These are phyloP conservation scores for Pseudorectes ferrugineus DNA, from an alignment of 2,113 vertebrate species.

Conservation along the genomic window DNA sequence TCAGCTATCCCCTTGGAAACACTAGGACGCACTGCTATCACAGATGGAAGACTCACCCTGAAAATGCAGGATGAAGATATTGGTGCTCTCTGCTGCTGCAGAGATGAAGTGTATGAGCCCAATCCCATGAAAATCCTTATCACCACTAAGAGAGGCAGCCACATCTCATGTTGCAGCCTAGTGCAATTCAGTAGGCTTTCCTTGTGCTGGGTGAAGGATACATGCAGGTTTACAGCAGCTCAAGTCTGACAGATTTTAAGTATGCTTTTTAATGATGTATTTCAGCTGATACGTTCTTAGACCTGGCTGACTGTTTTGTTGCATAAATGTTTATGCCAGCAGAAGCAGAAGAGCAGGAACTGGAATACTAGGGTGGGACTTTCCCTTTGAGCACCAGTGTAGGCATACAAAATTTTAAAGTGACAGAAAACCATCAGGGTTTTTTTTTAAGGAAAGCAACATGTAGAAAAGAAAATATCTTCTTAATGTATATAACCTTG, in stretches of 20 bases:
- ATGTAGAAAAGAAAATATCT: neutral
- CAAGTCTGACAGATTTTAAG: neutral
- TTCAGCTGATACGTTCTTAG: neutral
- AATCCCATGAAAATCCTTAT: neutral
- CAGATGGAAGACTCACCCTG: neutral
- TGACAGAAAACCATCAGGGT: accelerated
- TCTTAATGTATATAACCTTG: neutral
- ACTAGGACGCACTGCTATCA: neutral
- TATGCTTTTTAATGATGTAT: neutral
- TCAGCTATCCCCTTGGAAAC: neutral
- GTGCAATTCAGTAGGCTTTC: neutral
- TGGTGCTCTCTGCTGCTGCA: neutral
- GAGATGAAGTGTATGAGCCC: neutral
- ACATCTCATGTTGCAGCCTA: neutral
- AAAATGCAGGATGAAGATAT: neutral
- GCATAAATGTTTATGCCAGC: neutral
- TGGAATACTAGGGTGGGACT: neutral
- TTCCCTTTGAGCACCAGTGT: neutral
- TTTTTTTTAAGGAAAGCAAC: neutral
- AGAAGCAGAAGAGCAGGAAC: neutral
- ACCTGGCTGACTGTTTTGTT: neutral
- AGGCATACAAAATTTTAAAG: neutral
- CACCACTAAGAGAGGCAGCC: neutral
- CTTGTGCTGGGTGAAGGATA: neutral
- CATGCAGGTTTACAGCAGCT: neutral